Evolutionary conservation across 2,888 invertebrate genomes (phyloP), one percentile per base, ranked within the genome.

Genomic region (Orchesellides sinensis): DNA sequence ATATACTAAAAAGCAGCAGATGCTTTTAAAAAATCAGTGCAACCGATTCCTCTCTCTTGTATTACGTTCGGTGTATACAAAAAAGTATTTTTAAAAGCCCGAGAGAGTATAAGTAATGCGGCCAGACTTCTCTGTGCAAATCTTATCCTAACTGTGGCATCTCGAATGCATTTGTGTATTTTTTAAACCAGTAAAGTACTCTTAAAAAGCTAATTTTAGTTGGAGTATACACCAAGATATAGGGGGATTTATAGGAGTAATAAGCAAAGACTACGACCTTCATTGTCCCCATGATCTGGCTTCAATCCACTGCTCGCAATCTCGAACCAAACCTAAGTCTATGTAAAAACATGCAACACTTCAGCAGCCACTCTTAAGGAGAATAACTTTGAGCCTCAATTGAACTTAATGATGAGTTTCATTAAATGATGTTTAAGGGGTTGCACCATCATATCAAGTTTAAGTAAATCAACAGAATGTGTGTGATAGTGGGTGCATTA

Each of bases 261-360:
- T 47, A 14, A 21, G 27, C 52, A 29, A 49, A 77, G 73, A 80
- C 65, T 59, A 47, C 81, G 81, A 81, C 81, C 81, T 81, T 81
- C 74, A 74, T 52, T 69, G 81, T 74, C 59, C 81, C 81, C 81
- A 74, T 81, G 74, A 23, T 81, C 81, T 81, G 81, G 81, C 81
- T 81, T 74, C 68, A 68, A 68, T 81, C 81, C 81, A 73, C 81
- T 29, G 49, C 63, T 70, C 79, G n/a, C n/a, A 65, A 45, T 79
- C 72, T 80, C 73, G 35, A 29, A 72, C 72, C 63, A 49, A 72
- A 72, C 63, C 45, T 40, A 10, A n/a, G 40, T 40, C 40, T 40
- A n/a, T 40, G 40, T n/a, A n/a, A n/a, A n/a, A n/a, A n/a, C n/a
- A n/a, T n/a, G n/a, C 40, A 40, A 14, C 10, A 40, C 32, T 5